Evolutionary conservation across 2,113 vertebrate genomes (phyloP).

Genomic region (Pogonocichla stellata): DNA sequence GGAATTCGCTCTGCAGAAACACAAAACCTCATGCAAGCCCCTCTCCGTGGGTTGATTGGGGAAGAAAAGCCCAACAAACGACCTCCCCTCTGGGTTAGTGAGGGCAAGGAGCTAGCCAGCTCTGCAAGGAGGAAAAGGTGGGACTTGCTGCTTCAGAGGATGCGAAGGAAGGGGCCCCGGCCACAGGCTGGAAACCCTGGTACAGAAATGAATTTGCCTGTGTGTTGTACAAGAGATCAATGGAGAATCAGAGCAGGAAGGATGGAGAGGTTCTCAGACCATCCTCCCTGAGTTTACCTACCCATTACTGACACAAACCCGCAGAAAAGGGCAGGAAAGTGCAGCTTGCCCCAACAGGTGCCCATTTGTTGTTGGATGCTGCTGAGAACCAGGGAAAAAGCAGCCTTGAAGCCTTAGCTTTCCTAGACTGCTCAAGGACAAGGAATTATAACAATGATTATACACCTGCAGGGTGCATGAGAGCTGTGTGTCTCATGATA

Average conservation of each 20-base stretch:
- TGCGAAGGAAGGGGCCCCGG: slow-evolving; percentile 51
- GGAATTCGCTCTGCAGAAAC: background rate
- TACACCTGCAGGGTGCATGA: no score
- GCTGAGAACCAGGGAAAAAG: no score
- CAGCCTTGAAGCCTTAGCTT: no score
- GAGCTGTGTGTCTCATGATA: no score
- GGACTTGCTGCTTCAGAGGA: slow-evolving; percentile 39
- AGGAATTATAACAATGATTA: no score
- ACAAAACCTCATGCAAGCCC: background rate
- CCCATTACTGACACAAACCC: background rate
- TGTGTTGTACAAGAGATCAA: background rate
- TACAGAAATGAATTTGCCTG: background rate
- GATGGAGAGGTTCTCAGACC: background rate
- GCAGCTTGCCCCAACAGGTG: background rate
- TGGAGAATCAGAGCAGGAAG: background rate
- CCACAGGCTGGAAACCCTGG: background rate
- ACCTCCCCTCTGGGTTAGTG: background rate
- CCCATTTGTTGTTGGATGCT: background rate
- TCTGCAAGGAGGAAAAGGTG: slow-evolving; percentile 54
- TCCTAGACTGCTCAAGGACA: no score
- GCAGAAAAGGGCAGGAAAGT: background rate
- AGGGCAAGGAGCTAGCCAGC: background rate
- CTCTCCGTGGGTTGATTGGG: background rate
- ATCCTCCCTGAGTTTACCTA: background rate
- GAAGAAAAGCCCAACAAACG: slow-evolving; percentile 30